Base-by-base conservation (phyloP, 2,113 vertebrate species). In the Hylia prasina region DNA sequence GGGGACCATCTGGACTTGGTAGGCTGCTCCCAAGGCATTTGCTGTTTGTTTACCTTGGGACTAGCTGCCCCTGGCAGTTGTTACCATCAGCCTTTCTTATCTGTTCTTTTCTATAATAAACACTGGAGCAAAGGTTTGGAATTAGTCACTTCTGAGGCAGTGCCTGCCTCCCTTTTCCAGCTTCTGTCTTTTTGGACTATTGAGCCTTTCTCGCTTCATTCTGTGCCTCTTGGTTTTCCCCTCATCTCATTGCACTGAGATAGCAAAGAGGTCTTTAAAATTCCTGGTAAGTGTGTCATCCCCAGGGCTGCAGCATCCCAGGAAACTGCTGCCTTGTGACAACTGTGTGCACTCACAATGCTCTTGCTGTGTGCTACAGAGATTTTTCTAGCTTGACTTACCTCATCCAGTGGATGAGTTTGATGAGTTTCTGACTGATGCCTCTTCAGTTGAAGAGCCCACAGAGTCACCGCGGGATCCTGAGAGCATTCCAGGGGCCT, bases 61-160 rank as follows among this genome's bases (percentile, higher is more conserved):
- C 82, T 75, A 79, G 72, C 85, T 93, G 60, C 87, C 82, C 66
- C 85, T 95, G 90, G 92, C 94, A 90, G 78, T 91, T 95, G 77
- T 92, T 82, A 25, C 63, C 63, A 47, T 72, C 82, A 90, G 66
- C 78, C 20, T 95, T 90, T 70, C 93, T 96, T 96, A 97, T 96
- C 93, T 95, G 58, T 57, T 82, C 75, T 87, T 90, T 95, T 80
- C 95, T 96, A 81, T 81, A 91, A 91, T 85, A 97, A 96, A 96
- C 75, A 10, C 58, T 86, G 82, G 90, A 65, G 82, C 66, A 80
- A 80, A 83, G 71, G 60, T 72, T 90, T 88, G 87, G 94, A 91
- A 93, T 93, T 93, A 83, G 82, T 93, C 71, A 66, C 78, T 94
- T 82, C 30, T 79, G 96, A 65, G 82, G 82, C 78, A 42, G 57